A percentile compares a stretch with the other conserved stretches of the same genome.
phyloP scores from a whole-genome alignment of 2,888 invertebrate species.

The Physocephala rufipes region DNA sequence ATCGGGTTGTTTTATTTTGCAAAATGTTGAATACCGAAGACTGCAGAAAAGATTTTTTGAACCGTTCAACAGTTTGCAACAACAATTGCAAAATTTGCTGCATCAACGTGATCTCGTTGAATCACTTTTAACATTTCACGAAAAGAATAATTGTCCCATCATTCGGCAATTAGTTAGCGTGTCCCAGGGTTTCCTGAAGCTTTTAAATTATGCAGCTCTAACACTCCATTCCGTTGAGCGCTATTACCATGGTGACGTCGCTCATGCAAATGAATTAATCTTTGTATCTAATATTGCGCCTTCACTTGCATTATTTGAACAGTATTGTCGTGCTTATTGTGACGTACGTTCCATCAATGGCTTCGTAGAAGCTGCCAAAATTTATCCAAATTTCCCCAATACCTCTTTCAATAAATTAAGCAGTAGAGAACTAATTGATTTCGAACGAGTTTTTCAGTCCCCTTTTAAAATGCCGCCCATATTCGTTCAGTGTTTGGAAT shows the following conservation, averaged over 20 bases:
- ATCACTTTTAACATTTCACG: slow-evolving; percentile 37
- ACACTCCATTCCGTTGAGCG: slow-evolving; percentile 76
- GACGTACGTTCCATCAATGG: slow-evolving; percentile 79
- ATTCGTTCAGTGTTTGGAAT: slow-evolving; percentile 58
- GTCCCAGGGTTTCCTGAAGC: slow-evolving; percentile 75
- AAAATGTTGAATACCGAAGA: slow-evolving; percentile 56
- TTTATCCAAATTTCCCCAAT: slow-evolving; percentile 51
- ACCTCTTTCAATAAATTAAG: slow-evolving; percentile 42
- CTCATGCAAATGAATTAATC: slow-evolving; percentile 73
- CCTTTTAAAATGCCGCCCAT: slow-evolving; percentile 60
- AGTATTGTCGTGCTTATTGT: slow-evolving; percentile 76
- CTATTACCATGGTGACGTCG: slow-evolving; percentile 74
- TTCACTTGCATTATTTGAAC: slow-evolving; percentile 75
- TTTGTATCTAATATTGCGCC: slow-evolving; percentile 78
- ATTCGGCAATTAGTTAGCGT: slow-evolving; percentile 49
- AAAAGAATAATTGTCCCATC: slow-evolving; percentile 40
- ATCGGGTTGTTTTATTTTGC: slow-evolving; percentile 54
- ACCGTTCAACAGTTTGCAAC: slow-evolving; percentile 51
- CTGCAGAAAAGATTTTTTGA: slow-evolving; percentile 51
- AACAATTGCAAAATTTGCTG: slow-evolving; percentile 54
- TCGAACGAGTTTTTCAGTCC: slow-evolving; percentile 56
- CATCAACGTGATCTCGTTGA: slow-evolving; percentile 50
- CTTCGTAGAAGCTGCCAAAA: slow-evolving; percentile 72
- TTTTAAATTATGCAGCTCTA: slow-evolving; percentile 74
- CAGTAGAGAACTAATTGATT: slow-evolving; percentile 40